Conservation (phyloP, 2,113 vertebrate genomes). For the Coregonus clupeaformis region DNA sequence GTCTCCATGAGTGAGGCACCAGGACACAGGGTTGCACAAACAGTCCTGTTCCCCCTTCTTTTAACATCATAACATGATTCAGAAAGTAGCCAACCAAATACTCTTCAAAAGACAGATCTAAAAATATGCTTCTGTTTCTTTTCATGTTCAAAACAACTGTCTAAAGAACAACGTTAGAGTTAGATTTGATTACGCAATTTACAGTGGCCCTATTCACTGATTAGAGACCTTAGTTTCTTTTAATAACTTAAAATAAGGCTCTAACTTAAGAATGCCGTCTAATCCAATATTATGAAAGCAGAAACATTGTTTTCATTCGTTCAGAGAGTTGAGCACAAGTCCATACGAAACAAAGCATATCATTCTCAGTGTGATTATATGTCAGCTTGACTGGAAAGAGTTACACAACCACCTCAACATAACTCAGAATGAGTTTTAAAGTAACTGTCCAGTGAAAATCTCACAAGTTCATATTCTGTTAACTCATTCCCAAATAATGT, state of each 20-base stretch:
- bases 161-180: conserved; percentile 11
- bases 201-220: neutral
- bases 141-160: conserved; percentile 31
- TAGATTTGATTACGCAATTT: neutral
- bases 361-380: neutral
- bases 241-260: conserved; percentile 3
- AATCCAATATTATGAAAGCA: conserved; percentile 20
- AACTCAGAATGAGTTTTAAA: neutral
- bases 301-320: conserved; percentile 21
- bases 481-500: too few species aligned
- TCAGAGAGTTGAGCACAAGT: neutral
- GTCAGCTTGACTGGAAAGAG: neutral
- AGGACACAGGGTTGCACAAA: conserved; percentile 33
- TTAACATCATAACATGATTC: neutral
- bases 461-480: too few species aligned
- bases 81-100: neutral
- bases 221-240: neutral
- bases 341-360: conserved; percentile 3
- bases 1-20: too few species aligned
- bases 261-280: neutral
- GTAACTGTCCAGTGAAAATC: too few species aligned
- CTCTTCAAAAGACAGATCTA: conserved; percentile 21
- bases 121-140: conserved; percentile 36
- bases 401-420: neutral
- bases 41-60: conserved; percentile 11